These are phyloP conservation scores for Harmothoe impar DNA, from an alignment of 2,888 invertebrate genomes.

Conservation along the genomic window DNA sequence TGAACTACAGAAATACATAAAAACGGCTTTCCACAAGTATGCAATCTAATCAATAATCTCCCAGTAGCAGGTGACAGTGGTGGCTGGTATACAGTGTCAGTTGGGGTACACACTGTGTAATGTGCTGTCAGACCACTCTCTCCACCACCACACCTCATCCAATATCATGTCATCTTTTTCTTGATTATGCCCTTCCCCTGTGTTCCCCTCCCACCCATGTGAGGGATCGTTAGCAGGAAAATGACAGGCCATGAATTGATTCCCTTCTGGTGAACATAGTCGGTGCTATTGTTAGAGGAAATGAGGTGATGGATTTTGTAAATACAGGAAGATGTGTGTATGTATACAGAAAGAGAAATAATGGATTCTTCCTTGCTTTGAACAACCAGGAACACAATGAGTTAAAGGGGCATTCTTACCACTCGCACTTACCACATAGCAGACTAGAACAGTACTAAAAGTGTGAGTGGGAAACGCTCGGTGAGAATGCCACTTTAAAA, in stretches of 20 bases:
- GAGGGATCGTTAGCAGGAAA: neutral
- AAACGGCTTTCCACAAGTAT: neutral
- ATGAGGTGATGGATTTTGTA: too few species aligned
- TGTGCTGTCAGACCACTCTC: too few species aligned
- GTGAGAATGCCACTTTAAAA: too few species aligned
- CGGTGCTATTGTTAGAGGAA: too few species aligned
- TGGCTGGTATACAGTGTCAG: neutral
- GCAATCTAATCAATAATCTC: neutral
- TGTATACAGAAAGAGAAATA: too few species aligned
- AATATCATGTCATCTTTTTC: neutral
- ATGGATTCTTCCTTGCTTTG: too few species aligned
- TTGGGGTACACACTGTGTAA: neutral
- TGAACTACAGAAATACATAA: neutral
- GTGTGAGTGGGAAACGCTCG: too few species aligned
- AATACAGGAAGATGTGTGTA: too few species aligned
- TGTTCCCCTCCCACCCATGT: neutral
- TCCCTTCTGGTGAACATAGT: neutral
- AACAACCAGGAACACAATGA: too few species aligned
- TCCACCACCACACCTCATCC: neutral
- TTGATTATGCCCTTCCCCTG: neutral
- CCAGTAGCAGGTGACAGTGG: neutral
- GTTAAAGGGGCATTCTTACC: too few species aligned
- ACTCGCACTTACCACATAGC: too few species aligned
- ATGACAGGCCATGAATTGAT: conserved; percentile 19
- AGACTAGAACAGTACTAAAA: too few species aligned